Evolutionary conservation across 2,797 vertebrate genomes (phyloP), one percentile per base, ranked within the genome.

Genomic region (Pristis pectinata): DNA sequence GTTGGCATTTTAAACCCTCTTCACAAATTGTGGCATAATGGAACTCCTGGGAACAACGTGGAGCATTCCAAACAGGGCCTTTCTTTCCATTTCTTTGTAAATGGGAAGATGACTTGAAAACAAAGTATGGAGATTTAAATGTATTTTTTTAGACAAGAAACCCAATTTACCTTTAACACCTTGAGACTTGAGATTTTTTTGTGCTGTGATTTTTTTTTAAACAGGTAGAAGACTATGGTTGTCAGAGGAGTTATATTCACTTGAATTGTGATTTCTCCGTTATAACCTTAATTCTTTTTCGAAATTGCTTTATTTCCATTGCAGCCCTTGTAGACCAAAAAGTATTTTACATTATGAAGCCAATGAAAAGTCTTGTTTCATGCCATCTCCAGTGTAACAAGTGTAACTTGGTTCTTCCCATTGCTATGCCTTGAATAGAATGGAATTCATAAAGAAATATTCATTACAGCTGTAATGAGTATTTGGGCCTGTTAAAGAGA

Each of bases 181-280:
- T 53, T 74, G 92, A 74, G 11, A 30, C 41, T 93, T 92, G 41
- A 83, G 44, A 49, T 93, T 92, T 89, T 85, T 85, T 85, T 93
- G 37, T 49, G 19, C 9, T 27, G 41, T 24, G 10, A 67, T 67
- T 49, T 0, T 41, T 7, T 92, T 92, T 61, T 59, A 15, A 34
- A 61, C 56, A 27, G 27, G 27, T 27, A 64, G 89, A 67, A 70
- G 67, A 67, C 22, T 1, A 1, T 87, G 13, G 15, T 19, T 27
- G 37, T 24, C 59, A 92, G 61, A 2, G 17, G 24, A 93, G 10
- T n/a, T 49, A 24, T 27, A 8, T 70, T 93, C 41, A 67, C 34
- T 56, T 72, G 34, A 74, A 17, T 74, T 41, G 22, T 93, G 41
- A 53, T 27, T 64, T 74, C 22, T 10, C 44, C 49, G 44, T 74